Base-by-base conservation (phyloP, 2,888 invertebrate species). In the Diachrysia chrysitis region DNA sequence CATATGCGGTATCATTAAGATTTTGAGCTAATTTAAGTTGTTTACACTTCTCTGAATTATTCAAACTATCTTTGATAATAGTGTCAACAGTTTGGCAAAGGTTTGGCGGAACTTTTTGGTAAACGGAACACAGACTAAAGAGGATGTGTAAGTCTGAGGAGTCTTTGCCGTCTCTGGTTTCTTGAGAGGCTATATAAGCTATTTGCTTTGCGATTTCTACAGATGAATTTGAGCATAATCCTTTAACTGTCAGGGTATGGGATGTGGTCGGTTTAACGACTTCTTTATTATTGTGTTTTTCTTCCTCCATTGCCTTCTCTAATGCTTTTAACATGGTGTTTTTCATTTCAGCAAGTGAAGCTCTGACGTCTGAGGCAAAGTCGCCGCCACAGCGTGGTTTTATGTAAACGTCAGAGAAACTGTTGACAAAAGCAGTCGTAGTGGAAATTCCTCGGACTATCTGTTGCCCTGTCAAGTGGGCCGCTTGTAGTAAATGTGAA, bases 391-490 rank as follows among this genome's bases (percentile, higher is more conserved):
- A 92, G 79, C 96, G 91, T 0, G 96, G 93, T 79, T 96, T 96
- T 5, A 96, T 95, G 83, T 97, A 98, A 16, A 97, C 96, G 84
- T 97, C 97, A 0, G 96, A 89, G 76, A 96, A 96, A 67, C 96
- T 95, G 59, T 95, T 95, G 3, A 90, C 79, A 68, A 97, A 90
- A 0, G 97, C 96, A n/a, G 92, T 90, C 14, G 86, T 82, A n/a
- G 93, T 85, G 0, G 95, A 86, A 60, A 96, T 95, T 0, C 97
- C 97, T 58, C 97, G 93, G 2, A 96, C 90, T 51, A 97, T 86
- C 88, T 97, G 97, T 87, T 97, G 97, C 60, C 95, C 95, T 51
- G 96, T 95, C 66, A 97, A 88, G 78, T 96, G 96, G 0, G 97
- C 96, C 0, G 96, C 96, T 87, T 97, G 97, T 16, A 97, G 89